A percentile compares a stretch with the other conserved stretches of the same genome.
Evolutionary conservation across 2,113 vertebrate genomes (phyloP).

Genomic region (Tilapia sparmanii): DNA sequence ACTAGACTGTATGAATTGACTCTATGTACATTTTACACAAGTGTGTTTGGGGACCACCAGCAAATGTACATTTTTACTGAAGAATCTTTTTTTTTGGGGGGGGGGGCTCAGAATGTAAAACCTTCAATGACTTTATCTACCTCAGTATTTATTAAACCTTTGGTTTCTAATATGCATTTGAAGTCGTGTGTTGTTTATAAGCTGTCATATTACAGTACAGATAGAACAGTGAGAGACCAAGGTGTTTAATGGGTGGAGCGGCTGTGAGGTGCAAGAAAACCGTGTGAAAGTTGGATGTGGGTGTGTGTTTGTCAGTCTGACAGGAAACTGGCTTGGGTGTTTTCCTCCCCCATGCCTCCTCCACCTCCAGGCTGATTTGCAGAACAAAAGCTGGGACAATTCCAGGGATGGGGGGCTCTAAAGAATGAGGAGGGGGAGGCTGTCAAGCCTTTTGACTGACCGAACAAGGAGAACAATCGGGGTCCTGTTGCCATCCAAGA

Average conservation of each 20-base stretch:
- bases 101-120: background rate
- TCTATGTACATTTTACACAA: background rate
- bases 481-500: background rate
- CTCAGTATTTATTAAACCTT: slow-evolving; percentile 66
- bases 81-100: background rate
- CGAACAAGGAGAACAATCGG: background rate
- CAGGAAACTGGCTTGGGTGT: slow-evolving; percentile 29
- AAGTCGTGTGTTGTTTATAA: background rate
- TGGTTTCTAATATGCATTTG: background rate
- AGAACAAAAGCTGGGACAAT: slow-evolving; percentile 43
- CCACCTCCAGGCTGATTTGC: slow-evolving; percentile 29
- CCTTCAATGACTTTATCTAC: slow-evolving; percentile 35
- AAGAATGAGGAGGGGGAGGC: background rate
- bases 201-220: background rate
- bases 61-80: background rate
- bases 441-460: background rate
- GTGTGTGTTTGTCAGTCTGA: background rate
- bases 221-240: background rate
- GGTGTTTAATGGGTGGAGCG: background rate
- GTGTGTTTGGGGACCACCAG: background rate
- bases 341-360: slow-evolving; percentile 11
- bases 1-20: background rate
- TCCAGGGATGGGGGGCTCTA: background rate
- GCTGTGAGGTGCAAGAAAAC: background rate
- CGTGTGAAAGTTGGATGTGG: background rate